These are phyloP conservation scores for Cyrtorhinus lividipennis DNA, from an alignment of 1,140 invertebrate genomes.

Conservation along the genomic window DNA sequence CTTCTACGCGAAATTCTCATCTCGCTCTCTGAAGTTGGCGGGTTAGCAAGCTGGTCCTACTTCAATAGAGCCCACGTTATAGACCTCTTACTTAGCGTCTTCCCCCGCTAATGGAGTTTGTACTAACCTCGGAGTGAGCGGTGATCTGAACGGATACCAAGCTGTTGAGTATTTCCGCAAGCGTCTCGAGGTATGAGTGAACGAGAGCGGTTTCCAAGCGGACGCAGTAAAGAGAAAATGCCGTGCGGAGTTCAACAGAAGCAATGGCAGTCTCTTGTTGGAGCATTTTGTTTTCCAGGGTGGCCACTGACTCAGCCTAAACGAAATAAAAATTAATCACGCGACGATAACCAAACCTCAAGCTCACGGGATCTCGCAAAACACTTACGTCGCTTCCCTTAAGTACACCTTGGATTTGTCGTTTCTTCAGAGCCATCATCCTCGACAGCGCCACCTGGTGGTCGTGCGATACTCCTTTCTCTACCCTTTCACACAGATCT, in stretches of 20 bases:
- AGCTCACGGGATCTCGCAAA: conserved; percentile 2
- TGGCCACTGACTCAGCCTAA: conserved; percentile 51
- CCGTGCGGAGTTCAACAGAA: conserved; percentile 51
- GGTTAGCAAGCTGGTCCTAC: neutral
- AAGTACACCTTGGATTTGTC: conserved; percentile 53
- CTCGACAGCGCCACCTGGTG: conserved; percentile 52
- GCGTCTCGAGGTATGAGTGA: conserved; percentile 48
- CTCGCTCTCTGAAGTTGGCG: neutral
- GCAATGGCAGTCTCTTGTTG: conserved; percentile 54
- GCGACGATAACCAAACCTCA: no score
- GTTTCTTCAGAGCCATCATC: conserved; percentile 52
- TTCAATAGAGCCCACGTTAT: neutral
- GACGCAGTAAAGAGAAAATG: conserved; percentile 53
- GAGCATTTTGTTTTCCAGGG: conserved; percentile 50
- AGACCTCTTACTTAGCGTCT: neutral
- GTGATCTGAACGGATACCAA: conserved; percentile 44
- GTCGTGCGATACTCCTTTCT: conserved; percentile 49
- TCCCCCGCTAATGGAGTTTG: neutral
- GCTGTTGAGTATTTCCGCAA: conserved; percentile 44
- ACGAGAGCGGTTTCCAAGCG: conserved; percentile 59
- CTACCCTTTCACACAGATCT: conserved; percentile 53
- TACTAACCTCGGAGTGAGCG: conserved; percentile 44
- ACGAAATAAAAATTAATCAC: no score
- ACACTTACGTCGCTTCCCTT: conserved; percentile 41
- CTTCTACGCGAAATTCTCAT: neutral